These are phyloP conservation scores for Leptonema lineaticorne DNA, from an alignment of 1,140 invertebrate genomes.

Conservation along the genomic window DNA sequence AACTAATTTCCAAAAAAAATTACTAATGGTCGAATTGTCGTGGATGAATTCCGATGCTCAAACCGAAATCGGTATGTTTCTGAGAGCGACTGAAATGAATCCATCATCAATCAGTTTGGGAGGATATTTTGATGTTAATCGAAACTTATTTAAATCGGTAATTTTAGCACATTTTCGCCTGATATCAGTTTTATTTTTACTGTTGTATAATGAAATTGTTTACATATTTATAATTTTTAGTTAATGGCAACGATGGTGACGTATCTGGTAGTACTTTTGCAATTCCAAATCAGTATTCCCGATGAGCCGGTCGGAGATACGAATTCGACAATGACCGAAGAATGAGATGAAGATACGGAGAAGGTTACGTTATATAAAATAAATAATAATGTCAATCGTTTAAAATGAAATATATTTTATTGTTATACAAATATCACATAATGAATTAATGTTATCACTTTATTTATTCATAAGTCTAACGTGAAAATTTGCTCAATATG, in stretches of 20 bases:
- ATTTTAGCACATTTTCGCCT: constrained; percentile 37
- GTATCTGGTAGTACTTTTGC: constrained; percentile 66
- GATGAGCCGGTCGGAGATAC: constrained; percentile 46
- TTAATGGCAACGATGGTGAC: constrained; percentile 70
- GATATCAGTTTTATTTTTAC: background rate
- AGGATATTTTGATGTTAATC: constrained; percentile 68
- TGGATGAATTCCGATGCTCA: constrained; percentile 67
- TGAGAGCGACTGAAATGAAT: constrained; percentile 69
- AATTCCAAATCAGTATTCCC: constrained; percentile 71
- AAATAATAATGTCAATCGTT: background rate
- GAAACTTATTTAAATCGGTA: constrained; percentile 67
- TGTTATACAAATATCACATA: constrained; percentile 8
- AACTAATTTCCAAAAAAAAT: constrained; percentile 68
- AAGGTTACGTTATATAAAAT: background rate
- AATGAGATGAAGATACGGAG: background rate
- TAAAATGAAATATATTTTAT: constrained; percentile 10
- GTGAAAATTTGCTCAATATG: constrained; percentile 21
- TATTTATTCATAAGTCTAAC: background rate
- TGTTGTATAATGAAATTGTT: background rate
- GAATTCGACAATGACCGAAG: background rate
- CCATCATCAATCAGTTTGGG: constrained; percentile 67
- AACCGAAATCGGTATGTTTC: constrained; percentile 69
- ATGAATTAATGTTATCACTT: background rate
- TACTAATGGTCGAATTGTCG: constrained; percentile 65
- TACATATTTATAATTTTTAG: constrained; percentile 44